A percentile compares a stretch with the other conserved stretches of the same genome.
Conservation (phyloP, 2,888 invertebrate species). For the Cerastis leucographa region DNA sequence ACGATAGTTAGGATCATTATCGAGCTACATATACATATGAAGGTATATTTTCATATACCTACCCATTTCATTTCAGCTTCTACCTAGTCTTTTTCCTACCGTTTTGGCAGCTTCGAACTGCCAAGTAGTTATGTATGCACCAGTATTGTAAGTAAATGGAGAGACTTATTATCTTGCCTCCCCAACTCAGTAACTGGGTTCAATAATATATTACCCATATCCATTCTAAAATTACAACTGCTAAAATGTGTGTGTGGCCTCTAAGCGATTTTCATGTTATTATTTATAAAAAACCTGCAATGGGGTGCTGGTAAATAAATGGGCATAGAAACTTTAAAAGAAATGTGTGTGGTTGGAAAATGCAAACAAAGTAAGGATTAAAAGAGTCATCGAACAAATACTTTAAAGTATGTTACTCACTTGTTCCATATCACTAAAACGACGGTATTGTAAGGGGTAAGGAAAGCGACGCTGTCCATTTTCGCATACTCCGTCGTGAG, state of each 20-base stretch:
- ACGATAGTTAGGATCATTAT: not conserved
- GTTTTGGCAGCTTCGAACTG: not conserved
- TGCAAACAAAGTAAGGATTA: not conserved
- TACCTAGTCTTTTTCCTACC: not conserved
- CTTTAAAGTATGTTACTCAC: constrained; percentile 27
- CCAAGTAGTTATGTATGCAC: no score
- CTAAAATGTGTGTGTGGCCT: not conserved
- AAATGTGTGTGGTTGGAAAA: not conserved
- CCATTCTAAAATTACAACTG: not conserved
- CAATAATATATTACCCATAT: not conserved
- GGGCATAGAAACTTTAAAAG: not conserved
- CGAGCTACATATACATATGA: not conserved
- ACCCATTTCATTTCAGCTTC: not conserved
- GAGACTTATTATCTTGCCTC: not conserved
- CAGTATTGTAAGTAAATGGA: not conserved
- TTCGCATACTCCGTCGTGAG: not conserved
- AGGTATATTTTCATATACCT: not conserved
- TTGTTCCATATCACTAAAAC: constrained; percentile 50
- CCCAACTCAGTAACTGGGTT: no score
- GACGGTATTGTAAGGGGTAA: constrained; percentile 53
- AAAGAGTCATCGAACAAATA: not conserved
- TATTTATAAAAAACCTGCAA: no score
- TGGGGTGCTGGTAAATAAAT: not conserved
- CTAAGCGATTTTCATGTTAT: not conserved
- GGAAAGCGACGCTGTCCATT: constrained; percentile 39